phyloP scores from a whole-genome alignment of 2,888 invertebrate genomes.

The Acrocyrtus sp. region DNA sequence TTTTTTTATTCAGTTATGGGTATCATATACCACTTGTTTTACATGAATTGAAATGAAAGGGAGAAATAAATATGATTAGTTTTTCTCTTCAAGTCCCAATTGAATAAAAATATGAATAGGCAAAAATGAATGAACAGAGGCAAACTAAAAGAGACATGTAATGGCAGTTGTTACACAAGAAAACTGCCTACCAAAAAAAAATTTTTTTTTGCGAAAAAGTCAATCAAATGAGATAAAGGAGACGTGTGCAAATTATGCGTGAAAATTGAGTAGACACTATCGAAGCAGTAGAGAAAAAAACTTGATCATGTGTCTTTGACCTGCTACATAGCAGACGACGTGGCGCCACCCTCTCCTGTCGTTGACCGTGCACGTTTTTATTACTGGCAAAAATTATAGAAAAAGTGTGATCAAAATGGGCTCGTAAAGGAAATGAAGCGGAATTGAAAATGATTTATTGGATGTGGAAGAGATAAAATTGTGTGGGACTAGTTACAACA shows the following conservation, averaged over 20 bases:
- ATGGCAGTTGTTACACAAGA: constrained; percentile 23
- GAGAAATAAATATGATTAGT: background rate
- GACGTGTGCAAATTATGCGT: background rate
- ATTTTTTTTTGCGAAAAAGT: background rate
- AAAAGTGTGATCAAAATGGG: background rate
- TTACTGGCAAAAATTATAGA: background rate
- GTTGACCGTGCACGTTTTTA: background rate
- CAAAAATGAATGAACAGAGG: background rate
- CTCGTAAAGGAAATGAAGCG: no score
- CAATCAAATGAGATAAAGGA: background rate
- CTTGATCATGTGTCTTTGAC: constrained; percentile 13
- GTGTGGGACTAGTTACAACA: background rate
- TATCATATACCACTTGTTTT: background rate
- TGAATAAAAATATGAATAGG: background rate
- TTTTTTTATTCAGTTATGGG: no score
- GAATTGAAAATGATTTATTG: background rate
- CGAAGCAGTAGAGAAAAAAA: no score
- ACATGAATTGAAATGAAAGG: background rate
- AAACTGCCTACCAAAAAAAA: constrained; percentile 5
- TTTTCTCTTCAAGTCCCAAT: constrained; percentile 14
- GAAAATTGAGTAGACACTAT: no score
- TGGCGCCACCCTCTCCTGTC: constrained; percentile 8
- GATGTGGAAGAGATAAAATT: background rate
- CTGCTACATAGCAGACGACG: constrained; percentile 9
- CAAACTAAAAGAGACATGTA: background rate